Evolutionary conservation across 1,140 invertebrate genomes (phyloP).

Genomic region (Caligus rogercresseyi): DNA sequence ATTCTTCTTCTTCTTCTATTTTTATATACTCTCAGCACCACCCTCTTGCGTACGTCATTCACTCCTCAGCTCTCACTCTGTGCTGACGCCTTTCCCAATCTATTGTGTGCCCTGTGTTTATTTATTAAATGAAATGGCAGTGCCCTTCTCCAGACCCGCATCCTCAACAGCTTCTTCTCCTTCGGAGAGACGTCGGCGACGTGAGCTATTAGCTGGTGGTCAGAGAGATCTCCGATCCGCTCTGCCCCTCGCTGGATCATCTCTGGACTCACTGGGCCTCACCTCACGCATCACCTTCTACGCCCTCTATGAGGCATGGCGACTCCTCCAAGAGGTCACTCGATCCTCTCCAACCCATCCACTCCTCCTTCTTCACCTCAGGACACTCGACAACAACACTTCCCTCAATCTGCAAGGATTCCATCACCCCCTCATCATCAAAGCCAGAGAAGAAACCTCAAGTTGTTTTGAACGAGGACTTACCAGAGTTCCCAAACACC

Average conservation of each 20-base stretch:
- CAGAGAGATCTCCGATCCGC: not conserved
- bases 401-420: not conserved
- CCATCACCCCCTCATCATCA: not conserved
- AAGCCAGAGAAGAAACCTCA: no score
- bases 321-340: not conserved
- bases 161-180: not conserved
- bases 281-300: constrained; percentile 2
- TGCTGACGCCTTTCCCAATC: no score
- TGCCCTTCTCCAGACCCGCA: constrained; percentile 3
- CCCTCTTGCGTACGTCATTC: not conserved
- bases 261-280: not conserved
- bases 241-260: not conserved
- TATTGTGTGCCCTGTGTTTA: not conserved
- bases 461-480: no score
- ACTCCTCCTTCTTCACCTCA: no score
- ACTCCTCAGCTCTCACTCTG: not conserved
- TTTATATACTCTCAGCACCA: not conserved
- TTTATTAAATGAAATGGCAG: constrained; percentile 3
- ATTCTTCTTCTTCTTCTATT: not conserved
- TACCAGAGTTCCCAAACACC: no score
- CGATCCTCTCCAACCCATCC: not conserved
- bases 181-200: not conserved
- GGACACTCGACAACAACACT: no score
- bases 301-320: constrained; percentile 3
- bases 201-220: not conserved